A percentile compares a stretch with the other conserved stretches of the same genome.
These are phyloP conservation scores for Gyps fulvus DNA, from an alignment of 2,113 vertebrate species.

Conservation along the genomic window DNA sequence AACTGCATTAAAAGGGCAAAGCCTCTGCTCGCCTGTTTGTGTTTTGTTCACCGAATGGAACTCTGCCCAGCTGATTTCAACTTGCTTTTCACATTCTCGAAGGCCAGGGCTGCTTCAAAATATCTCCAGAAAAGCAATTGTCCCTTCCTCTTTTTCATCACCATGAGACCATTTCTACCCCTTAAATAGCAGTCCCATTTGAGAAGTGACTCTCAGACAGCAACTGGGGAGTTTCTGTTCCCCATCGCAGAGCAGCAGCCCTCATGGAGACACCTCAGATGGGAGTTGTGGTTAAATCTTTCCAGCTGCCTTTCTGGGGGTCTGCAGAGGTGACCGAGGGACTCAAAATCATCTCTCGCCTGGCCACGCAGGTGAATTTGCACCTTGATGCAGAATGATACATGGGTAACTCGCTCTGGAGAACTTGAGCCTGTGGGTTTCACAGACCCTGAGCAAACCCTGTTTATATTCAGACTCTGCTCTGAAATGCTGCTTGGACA, in stretches of 20 bases:
- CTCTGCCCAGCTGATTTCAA: neutral
- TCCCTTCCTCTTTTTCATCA: slow-evolving; percentile 22
- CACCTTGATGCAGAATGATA: neutral
- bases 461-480: neutral
- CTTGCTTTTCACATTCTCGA: neutral
- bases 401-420: neutral
- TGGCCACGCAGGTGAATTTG: neutral
- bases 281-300: neutral
- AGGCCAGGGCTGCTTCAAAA: neutral
- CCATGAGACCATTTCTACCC: neutral
- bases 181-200: neutral
- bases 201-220: neutral
- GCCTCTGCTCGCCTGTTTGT: neutral
- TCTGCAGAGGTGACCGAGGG: neutral
- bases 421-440: neutral
- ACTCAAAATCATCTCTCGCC: neutral
- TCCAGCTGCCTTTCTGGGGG: neutral
- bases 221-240: slow-evolving; percentile 11
- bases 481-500: neutral
- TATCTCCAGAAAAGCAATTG: neutral
- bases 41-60: neutral
- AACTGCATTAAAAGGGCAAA: neutral
- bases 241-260: neutral
- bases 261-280: neutral
- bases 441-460: neutral